These are phyloP conservation scores for Branchipolynoe longqiensis DNA, from an alignment of 2,888 invertebrate species.

Conservation along the genomic window DNA sequence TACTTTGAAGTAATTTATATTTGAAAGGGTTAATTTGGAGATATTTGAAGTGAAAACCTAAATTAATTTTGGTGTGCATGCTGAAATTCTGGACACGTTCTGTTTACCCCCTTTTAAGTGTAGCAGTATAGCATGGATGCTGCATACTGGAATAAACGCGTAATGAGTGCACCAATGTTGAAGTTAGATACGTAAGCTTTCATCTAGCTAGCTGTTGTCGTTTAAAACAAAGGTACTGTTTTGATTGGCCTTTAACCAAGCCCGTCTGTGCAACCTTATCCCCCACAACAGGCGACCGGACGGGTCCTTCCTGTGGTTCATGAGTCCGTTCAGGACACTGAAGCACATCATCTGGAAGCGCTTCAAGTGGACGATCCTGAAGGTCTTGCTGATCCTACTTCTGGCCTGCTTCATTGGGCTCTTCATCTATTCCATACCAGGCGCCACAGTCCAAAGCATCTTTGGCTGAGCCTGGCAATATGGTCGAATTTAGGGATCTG, in stretches of 20 bases:
- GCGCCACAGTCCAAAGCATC: slow-evolving; percentile 63
- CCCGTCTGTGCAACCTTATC: neutral
- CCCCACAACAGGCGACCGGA: slow-evolving; percentile 67
- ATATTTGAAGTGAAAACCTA: no score
- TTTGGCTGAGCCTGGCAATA: slow-evolving; percentile 24
- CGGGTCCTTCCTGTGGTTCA: slow-evolving; percentile 70
- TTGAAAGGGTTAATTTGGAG: no score
- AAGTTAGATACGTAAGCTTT: no score
- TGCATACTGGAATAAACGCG: neutral
- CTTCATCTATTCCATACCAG: slow-evolving; percentile 67
- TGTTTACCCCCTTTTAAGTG: no score
- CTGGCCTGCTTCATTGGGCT: slow-evolving; percentile 66
- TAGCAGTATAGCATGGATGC: no score
- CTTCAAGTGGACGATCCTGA: slow-evolving; percentile 68
- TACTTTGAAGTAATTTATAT: no score
- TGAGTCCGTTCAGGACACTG: slow-evolving; percentile 69
- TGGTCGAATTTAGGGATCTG: neutral
- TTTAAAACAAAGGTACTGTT: neutral
- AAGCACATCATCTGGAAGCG: slow-evolving; percentile 69
- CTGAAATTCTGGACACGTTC: no score
- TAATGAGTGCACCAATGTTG: neutral
- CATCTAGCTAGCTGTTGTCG: no score
- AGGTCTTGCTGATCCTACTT: slow-evolving; percentile 65
- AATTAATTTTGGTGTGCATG: no score
- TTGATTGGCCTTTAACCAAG: neutral